phyloP scores from a whole-genome alignment of 1,140 invertebrate genomes.

The Vollenhovia emeryi region DNA sequence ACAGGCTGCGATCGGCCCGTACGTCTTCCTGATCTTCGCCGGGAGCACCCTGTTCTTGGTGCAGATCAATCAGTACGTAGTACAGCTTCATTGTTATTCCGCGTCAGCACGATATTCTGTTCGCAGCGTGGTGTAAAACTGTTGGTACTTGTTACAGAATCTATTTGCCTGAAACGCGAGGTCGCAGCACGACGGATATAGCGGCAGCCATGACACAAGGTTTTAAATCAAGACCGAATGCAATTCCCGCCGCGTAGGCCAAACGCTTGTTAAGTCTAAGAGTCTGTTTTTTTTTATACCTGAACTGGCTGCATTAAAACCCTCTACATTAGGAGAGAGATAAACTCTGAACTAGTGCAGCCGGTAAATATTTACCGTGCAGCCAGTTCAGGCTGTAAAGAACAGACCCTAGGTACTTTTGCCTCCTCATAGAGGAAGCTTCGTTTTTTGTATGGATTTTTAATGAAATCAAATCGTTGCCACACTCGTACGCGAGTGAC shows the following conservation, averaged over 20 bases:
- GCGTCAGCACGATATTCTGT: neutral
- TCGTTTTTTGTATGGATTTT: conserved; percentile 45
- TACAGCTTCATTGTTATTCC: neutral
- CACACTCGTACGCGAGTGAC: neutral
- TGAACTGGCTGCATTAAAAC: too few relatives aligned
- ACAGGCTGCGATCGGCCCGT: conserved; percentile 87
- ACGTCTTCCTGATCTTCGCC: conserved; percentile 91
- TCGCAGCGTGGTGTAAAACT: neutral
- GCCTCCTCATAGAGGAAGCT: too few relatives aligned
- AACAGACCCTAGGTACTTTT: too few relatives aligned
- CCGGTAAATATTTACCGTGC: too few relatives aligned
- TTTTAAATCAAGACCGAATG: conserved; percentile 75
- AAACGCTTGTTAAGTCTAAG: too few relatives aligned
- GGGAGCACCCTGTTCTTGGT: conserved; percentile 86
- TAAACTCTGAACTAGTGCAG: too few relatives aligned
- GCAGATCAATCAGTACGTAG: conserved; percentile 87
- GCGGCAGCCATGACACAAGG: conserved; percentile 79
- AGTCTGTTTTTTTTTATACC: too few relatives aligned
- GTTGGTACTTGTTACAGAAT: conserved; percentile 79
- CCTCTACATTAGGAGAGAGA: too few relatives aligned
- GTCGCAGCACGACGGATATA: conserved; percentile 88
- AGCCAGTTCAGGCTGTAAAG: too few relatives aligned
- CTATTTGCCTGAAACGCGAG: conserved; percentile 91
- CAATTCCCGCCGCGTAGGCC: neutral
- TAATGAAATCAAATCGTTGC: neutral